Percentiles rank a stretch among this genome's conserved stretches.
These are phyloP conservation scores for Latrodectus hesperus DNA, from an alignment of 2,888 invertebrate species.

Conservation along the genomic window DNA sequence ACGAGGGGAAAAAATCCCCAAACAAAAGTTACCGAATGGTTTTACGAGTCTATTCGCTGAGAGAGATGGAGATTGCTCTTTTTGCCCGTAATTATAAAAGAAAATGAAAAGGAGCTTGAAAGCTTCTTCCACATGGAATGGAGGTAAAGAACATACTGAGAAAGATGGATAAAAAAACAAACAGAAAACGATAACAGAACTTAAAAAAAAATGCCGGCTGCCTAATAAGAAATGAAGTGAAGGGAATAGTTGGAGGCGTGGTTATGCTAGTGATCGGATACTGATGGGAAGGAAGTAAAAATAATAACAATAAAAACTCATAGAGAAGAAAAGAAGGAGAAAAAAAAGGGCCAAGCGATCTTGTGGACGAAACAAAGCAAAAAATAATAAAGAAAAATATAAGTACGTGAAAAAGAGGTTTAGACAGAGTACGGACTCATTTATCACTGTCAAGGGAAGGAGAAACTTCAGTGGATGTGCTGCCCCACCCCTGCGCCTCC, in stretches of 20 bases:
- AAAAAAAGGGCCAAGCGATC: constrained; percentile 44
- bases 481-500: constrained; percentile 19
- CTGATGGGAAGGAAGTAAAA: constrained; percentile 63
- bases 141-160: constrained; percentile 1
- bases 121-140: constrained; percentile 9
- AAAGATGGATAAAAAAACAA: constrained; percentile 16
- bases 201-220: constrained; percentile 29
- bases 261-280: constrained; percentile 64
- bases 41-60: constrained; percentile 57
- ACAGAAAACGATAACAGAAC: constrained; percentile 4
- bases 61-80: constrained; percentile 55
- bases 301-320: constrained; percentile 66
- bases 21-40: constrained; percentile 3
- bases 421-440: constrained; percentile 61
- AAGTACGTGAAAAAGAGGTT: constrained; percentile 61
- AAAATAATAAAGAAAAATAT: constrained; percentile 53
- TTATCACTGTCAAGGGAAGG: constrained; percentile 67
- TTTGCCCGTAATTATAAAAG: constrained; percentile 64
- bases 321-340: constrained; percentile 12
- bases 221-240: constrained; percentile 68
- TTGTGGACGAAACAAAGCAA: constrained; percentile 22
- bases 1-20: too few species aligned
- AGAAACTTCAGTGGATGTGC: constrained; percentile 55
- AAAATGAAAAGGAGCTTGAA: constrained; percentile 43
- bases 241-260: constrained; percentile 66